A percentile compares a stretch with the other conserved stretches of the same genome.
These are phyloP conservation scores for Thomomys bottae DNA, from an alignment of 2,113 vertebrate species.

Conservation along the genomic window DNA sequence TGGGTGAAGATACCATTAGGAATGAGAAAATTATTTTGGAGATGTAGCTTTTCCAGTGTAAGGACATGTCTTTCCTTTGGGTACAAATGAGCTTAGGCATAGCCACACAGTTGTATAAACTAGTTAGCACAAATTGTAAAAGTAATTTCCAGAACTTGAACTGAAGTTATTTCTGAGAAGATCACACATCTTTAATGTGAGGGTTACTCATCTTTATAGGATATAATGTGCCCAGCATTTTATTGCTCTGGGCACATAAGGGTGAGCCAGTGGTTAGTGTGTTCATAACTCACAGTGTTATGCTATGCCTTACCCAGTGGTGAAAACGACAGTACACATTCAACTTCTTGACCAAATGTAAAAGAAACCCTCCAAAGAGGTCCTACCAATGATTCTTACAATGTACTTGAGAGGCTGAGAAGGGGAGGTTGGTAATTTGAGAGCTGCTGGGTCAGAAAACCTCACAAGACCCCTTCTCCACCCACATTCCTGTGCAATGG, in stretches of 20 bases:
- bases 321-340: too few species aligned
- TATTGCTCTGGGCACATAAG: too few species aligned
- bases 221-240: background rate
- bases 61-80: background rate
- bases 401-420: too few species aligned
- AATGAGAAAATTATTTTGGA: background rate
- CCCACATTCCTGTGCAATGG: too few species aligned
- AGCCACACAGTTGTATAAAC: background rate
- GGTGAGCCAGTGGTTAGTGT: too few species aligned
- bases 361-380: background rate
- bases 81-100: background rate
- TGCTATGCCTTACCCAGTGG: background rate
- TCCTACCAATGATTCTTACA: background rate
- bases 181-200: background rate
- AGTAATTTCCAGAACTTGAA: background rate
- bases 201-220: background rate
- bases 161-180: slow-evolving; percentile 6
- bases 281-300: fast-evolving
- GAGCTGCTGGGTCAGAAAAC: too few species aligned
- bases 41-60: background rate
- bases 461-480: too few species aligned
- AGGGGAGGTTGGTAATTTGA: too few species aligned
- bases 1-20: background rate
- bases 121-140: background rate
- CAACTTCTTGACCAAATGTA: background rate